phyloP scores from a whole-genome alignment of 2,113 vertebrate species.

The Megalops atlanticus region DNA sequence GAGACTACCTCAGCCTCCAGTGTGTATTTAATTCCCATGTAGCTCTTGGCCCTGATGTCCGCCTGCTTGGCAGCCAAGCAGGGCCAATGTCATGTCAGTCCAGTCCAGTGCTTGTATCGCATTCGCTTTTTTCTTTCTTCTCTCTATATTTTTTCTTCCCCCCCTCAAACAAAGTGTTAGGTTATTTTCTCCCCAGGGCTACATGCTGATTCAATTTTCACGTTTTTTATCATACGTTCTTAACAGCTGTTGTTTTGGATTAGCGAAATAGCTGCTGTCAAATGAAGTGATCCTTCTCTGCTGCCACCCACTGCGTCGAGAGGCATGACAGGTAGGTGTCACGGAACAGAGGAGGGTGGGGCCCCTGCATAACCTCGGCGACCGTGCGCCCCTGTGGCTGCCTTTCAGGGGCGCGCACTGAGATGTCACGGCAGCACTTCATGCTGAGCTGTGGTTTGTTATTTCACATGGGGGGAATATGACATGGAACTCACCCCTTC shows the following conservation, averaged over 20 bases:
- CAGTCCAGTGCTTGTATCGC: constrained; percentile 37
- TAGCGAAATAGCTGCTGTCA: constrained; percentile 79
- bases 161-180: constrained; percentile 28
- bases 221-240: constrained; percentile 38
- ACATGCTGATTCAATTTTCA: constrained; percentile 69
- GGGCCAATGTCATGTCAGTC: constrained; percentile 32
- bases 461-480: constrained; percentile 50
- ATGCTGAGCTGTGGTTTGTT: constrained; percentile 54
- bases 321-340: constrained; percentile 68
- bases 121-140: constrained; percentile 25
- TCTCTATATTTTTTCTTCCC: constrained; percentile 47
- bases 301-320: constrained; percentile 70
- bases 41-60: constrained; percentile 39
- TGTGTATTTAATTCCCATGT: constrained; percentile 39
- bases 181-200: constrained; percentile 39
- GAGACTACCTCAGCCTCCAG: constrained; percentile 35
- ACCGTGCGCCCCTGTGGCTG: constrained; percentile 21
- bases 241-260: constrained; percentile 81
- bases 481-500: constrained; percentile 51
- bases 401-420: constrained; percentile 60
- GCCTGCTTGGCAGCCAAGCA: constrained; percentile 27
- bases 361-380: constrained; percentile 33
- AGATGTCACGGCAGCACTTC: constrained; percentile 50
- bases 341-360: constrained; percentile 46
- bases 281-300: constrained; percentile 69